Evolutionary conservation across 2,888 invertebrate species (phyloP).

Genomic region (Horisme vitalbata): DNA sequence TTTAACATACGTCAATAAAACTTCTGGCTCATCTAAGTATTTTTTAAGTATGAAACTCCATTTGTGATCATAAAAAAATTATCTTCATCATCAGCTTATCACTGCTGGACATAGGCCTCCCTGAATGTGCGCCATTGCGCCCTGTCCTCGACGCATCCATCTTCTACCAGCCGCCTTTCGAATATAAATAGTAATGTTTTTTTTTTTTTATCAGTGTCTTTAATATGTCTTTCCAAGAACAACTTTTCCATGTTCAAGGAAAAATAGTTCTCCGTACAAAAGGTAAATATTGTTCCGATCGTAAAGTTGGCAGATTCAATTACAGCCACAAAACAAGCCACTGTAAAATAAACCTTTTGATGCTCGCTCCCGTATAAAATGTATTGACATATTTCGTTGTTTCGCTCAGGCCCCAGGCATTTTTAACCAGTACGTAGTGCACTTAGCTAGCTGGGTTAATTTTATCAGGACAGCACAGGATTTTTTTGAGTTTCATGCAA

Average conservation of each 20-base stretch:
- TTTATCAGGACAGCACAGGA: conserved; percentile 45
- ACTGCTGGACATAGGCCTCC: too few species aligned
- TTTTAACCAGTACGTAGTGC: conserved; percentile 39
- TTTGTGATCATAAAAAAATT: too few species aligned
- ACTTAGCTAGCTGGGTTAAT: conserved; percentile 44
- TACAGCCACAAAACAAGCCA: conserved; percentile 58
- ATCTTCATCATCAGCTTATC: too few species aligned
- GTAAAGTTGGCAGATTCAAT: conserved; percentile 68
- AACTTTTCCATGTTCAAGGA: conserved; percentile 14
- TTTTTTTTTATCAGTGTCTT: too few species aligned
- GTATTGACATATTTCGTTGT: conserved; percentile 54
- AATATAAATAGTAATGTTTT: too few species aligned
- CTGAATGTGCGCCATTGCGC: too few species aligned
- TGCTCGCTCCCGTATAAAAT: conserved; percentile 49
- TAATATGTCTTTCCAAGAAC: conserved; percentile 20
- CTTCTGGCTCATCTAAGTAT: too few species aligned
- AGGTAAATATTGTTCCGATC: conserved; percentile 57
- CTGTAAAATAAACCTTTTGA: conserved; percentile 66
- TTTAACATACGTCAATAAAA: too few species aligned
- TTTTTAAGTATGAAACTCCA: too few species aligned
- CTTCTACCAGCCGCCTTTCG: too few species aligned
- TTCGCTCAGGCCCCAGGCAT: conserved; percentile 24
- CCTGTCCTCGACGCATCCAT: too few species aligned
- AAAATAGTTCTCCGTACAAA: conserved; percentile 8
- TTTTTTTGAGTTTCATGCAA: conserved; percentile 36